Evolutionary conservation across 1,140 invertebrate species (phyloP).

Genomic region (Hycleus cichorii): DNA sequence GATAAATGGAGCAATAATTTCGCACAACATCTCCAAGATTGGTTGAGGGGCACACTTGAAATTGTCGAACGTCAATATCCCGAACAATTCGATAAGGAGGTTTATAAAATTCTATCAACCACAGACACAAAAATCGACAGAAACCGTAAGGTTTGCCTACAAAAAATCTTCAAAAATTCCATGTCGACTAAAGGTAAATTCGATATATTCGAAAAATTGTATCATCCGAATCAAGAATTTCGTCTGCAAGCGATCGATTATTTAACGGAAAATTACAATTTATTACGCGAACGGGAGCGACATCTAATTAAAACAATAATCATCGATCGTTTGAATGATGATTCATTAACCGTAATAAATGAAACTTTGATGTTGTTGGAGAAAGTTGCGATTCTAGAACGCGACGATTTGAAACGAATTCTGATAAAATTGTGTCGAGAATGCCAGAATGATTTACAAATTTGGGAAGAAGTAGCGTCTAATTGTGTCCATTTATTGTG

Average conservation of each 20-base stretch:
- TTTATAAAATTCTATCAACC: conserved; percentile 31
- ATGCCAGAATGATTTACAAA: conserved; percentile 13
- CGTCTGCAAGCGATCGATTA: conserved; percentile 54
- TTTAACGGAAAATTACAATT: conserved; percentile 46
- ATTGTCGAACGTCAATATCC: conserved; percentile 50
- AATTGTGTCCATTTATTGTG: conserved; percentile 10
- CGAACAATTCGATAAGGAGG: conserved; percentile 54
- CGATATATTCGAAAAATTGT: conserved; percentile 58
- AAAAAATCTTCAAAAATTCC: conserved; percentile 22
- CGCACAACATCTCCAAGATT: background rate
- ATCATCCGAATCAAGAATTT: conserved; percentile 54
- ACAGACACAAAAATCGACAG: background rate
- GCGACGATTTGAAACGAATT: conserved; percentile 10
- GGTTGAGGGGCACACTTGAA: conserved; percentile 14
- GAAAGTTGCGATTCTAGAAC: conserved; percentile 10
- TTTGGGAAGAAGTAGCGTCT: conserved; percentile 6
- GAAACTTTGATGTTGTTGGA: conserved; percentile 40
- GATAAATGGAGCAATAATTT: background rate
- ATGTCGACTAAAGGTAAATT: conserved; percentile 17
- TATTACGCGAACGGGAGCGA: conserved; percentile 44
- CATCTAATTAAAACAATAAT: conserved; percentile 51
- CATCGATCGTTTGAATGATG: conserved; percentile 51
- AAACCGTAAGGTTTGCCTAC: conserved; percentile 16
- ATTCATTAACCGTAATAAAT: conserved; percentile 47
- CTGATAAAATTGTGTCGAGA: conserved; percentile 20